Evolutionary conservation across 37 sponge, comb jelly and placozoan species (phyloP).

Genomic region (Dysidea cf. avara): DNA sequence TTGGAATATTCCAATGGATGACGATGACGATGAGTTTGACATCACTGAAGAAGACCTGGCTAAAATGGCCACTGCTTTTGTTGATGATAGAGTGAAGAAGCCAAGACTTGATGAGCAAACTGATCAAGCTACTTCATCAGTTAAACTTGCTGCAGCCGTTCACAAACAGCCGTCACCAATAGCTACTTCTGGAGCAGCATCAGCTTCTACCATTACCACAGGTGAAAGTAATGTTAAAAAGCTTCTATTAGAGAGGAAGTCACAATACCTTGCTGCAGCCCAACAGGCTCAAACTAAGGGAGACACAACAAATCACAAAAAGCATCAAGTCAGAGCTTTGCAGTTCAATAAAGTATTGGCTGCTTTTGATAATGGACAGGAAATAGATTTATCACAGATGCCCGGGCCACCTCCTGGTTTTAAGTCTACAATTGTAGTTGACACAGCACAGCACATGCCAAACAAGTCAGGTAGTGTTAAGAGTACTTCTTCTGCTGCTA

Average conservation of each 20-base stretch:
- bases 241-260: conserved; percentile 51
- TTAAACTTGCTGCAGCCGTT: too few species aligned
- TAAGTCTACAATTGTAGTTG: conserved; percentile 44
- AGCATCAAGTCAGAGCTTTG: conserved; percentile 46
- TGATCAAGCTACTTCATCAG: too few species aligned
- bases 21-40: conserved; percentile 64
- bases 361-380: conserved; percentile 46
- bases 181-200: background rate
- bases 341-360: conserved; percentile 56
- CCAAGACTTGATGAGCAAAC: background rate
- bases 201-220: background rate
- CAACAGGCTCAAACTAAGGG: conserved; percentile 37
- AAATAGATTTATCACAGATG: conserved; percentile 61
- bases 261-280: conserved; percentile 57
- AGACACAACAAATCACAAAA: conserved; percentile 13
- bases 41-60: conserved; percentile 57
- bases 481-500: background rate
- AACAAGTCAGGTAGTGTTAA: background rate
- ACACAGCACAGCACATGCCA: conserved; percentile 7
- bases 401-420: conserved; percentile 83
- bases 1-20: conserved; percentile 50
- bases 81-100: conserved; percentile 34
- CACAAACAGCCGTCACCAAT: too few species aligned
- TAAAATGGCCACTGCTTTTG: conserved; percentile 26
- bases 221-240: conserved; percentile 11